phyloP scores from a whole-genome alignment of 2,113 vertebrate species.

The Trematomus loennbergii region DNA sequence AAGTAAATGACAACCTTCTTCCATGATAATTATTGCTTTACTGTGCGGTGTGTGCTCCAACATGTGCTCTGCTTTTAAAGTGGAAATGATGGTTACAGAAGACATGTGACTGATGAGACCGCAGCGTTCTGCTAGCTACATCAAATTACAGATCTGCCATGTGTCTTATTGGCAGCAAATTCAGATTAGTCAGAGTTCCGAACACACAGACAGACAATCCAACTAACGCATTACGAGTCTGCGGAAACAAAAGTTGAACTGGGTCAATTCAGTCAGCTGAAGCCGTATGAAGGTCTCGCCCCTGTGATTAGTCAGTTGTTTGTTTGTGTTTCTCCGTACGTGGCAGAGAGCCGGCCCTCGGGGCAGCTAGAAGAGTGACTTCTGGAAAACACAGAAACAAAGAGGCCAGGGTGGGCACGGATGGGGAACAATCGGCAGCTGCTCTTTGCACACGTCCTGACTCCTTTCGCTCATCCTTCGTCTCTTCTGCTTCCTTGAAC shows the following conservation, averaged over 20 bases:
- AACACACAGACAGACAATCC: constrained; percentile 28
- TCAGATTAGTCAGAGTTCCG: constrained; percentile 49
- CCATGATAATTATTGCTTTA: constrained; percentile 17
- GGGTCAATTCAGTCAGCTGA: constrained; percentile 62
- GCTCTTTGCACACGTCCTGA: constrained; percentile 50
- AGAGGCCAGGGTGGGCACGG: constrained; percentile 47
- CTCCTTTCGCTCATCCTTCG: constrained; percentile 49
- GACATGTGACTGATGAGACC: constrained; percentile 40
- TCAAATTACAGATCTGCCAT: constrained; percentile 47
- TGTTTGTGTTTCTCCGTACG: constrained; percentile 53
- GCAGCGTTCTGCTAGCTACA: constrained; percentile 18
- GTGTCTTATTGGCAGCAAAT: constrained; percentile 39
- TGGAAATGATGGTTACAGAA: constrained; percentile 23
- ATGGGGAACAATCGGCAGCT: constrained; percentile 62
- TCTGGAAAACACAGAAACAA: constrained; percentile 72
- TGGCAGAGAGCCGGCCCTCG: constrained; percentile 55
- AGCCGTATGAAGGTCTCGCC: constrained; percentile 52
- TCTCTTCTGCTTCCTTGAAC: constrained; percentile 48
- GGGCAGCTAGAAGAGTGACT: constrained; percentile 62
- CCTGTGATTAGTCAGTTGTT: constrained; percentile 65
- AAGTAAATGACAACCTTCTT: constrained; percentile 24
- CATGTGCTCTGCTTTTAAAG: constrained; percentile 45
- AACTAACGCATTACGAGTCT: constrained; percentile 21
- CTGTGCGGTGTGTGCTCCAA: constrained; percentile 2
- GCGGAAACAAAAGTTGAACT: constrained; percentile 62